Evolutionary conservation across 2,797 vertebrate species (phyloP), one percentile per base, ranked within the genome.

Genomic region (Pipistrellus pipistrellus): DNA sequence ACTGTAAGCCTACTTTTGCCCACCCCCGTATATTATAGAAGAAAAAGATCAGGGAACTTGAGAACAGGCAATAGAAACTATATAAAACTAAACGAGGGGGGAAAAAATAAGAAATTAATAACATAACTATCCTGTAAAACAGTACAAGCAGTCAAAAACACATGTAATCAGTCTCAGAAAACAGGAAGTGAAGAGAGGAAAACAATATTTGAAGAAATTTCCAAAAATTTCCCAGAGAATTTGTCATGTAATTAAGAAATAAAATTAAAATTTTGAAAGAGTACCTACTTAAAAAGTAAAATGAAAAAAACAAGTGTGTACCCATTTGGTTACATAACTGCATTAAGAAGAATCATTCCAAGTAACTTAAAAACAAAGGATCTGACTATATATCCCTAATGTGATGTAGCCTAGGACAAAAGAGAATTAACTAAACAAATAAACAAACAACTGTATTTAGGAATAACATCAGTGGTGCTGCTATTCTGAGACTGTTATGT

Each of bases 381-480:
- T 75, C 21, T 80, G 35, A 55, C 55, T 66, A 9, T 57, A 81
- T n/a, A 84, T 46, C 12, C 72, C n/a, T 73, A 48, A 51, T 32
- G 38, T 17, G 30, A 71, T 41, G 71, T 44, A 69, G 12, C 30
- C 7, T 27, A 64, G 27, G 30, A 80, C 21, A 78, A 55, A 91
- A 38, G 4, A 92, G n/a, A 92, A 85, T 15, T 44, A 85, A 20
- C 18, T 57, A 66, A 84, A 84, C 57, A 89, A 66, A 57, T n/a
- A 53, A 87, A 80, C 7, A 14, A 32, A 80, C 10, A 18, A 32
- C 21, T 68, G n/a, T 66, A 66, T 92, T 84, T 78, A 85, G 46
- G n/a, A 66, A 73, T 73, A 27, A 84, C 32, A 85, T 0, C 84
- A 44, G 73, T 48, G 46, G 55, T 55, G 8, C 57, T 73, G 57